Evolutionary conservation across 2,797 vertebrate species (phyloP), one percentile per base, ranked within the genome.

Genomic region (Austrolebias charrua): DNA sequence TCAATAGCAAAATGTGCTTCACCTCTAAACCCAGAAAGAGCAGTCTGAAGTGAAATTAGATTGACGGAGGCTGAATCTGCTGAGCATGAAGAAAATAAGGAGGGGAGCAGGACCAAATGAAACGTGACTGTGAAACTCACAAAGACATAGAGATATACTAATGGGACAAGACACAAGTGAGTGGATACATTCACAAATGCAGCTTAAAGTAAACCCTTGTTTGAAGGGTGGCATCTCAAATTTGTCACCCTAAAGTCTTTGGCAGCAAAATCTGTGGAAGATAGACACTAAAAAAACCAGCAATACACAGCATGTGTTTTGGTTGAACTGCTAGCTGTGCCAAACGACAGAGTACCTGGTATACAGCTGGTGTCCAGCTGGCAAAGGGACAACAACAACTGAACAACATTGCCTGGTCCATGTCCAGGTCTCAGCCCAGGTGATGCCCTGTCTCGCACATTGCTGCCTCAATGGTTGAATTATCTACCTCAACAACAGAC

Each of bases 81-180:
- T 20, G 40, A n/a, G 59, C 49, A 42, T 28, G 14, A 49, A 59
- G 45, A 59, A 53, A 64, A 38, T 42, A 35, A 73, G 71, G 19
- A 8, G 11, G 44, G 18, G 45, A 61, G 58, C 60, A 60, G 69
- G 64, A 61, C 69, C 50, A 63, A 78, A 85, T 78, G 74, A 73
- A 72, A 84, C 70, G 72, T 77, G 78, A 81, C 71, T 54, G 62
- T 43, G 69, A 60, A 60, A 63, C 54, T 69, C 54, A 35, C 20
- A 13, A 50, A 63, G 63, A 62, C 29, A 11, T 47, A 65, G 53
- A 57, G 62, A 45, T 65, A 52, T 35, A 0, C 55, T 76, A 80
- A 87, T 63, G 11, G 67, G 73, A 79, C 63, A 28, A 6, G 69
- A 76, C 77, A 9, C 48, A 46, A 75, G 56, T 31, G 60, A 68